Conservation (phyloP, 2,888 invertebrate species). For the Meloe dianella region DNA sequence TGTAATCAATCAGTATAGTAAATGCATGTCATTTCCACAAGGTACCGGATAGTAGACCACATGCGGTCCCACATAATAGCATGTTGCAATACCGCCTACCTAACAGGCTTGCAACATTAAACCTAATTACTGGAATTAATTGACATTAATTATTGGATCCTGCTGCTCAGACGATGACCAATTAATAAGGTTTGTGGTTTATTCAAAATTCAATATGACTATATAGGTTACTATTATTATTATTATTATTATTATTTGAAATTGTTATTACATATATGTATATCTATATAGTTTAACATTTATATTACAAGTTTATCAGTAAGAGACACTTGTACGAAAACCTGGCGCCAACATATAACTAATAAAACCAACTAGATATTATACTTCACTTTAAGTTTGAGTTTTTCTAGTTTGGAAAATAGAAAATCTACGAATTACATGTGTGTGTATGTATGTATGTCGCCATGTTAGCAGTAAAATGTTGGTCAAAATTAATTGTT, state of each 20-base stretch:
- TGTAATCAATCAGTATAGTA: conserved; percentile 39
- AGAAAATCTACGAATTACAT: neutral
- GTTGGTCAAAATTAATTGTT: conserved; percentile 34
- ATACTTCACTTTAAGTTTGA: neutral
- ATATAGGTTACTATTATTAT: neutral
- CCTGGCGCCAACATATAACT: conserved; percentile 29
- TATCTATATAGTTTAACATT: too few relatives aligned
- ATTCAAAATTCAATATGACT: conserved; percentile 30
- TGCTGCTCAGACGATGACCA: conserved; percentile 48
- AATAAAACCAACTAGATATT: neutral
- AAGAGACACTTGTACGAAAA: conserved; percentile 9
- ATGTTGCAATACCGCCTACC: conserved; percentile 49
- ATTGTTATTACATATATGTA: too few relatives aligned
- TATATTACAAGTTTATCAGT: conserved; percentile 6
- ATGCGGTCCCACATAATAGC: conserved; percentile 49
- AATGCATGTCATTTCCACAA: conserved; percentile 46
- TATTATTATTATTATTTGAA: neutral
- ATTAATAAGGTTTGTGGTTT: conserved; percentile 53
- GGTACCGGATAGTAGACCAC: conserved; percentile 43
- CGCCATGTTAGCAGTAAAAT: conserved; percentile 27
- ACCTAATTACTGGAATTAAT: conserved; percentile 59
- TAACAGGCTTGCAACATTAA: conserved; percentile 52
- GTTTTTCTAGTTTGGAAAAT: neutral
- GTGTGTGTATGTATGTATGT: conserved; percentile 20
- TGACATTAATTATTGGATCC: conserved; percentile 57